Percentiles rank a stretch among this genome's conserved stretches.
Evolutionary conservation across 2,888 invertebrate species (phyloP).

Genomic region (Spisula subtruncata): DNA sequence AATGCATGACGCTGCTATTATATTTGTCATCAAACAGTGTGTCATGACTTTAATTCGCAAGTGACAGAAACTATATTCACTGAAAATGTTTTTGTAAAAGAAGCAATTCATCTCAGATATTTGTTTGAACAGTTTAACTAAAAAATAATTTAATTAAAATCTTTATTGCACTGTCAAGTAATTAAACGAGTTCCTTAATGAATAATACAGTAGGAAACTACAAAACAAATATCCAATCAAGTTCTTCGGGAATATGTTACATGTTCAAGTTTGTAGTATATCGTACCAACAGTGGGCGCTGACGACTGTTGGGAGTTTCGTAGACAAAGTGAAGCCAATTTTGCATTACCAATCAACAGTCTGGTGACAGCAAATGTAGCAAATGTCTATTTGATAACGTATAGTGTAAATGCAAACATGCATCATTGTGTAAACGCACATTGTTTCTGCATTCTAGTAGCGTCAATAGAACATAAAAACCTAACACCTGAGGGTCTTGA

Average conservation of each 20-base stretch:
- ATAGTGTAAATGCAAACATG: not conserved
- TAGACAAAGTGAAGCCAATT: too few species aligned
- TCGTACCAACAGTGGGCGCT: too few species aligned
- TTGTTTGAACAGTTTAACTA: not conserved
- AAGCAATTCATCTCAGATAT: too few species aligned
- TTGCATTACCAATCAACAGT: too few species aligned
- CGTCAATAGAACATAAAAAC: not conserved
- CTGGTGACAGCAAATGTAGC: not conserved
- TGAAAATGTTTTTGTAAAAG: too few species aligned
- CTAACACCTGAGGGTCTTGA: not conserved
- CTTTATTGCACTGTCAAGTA: not conserved
- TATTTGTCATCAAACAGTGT: not conserved
- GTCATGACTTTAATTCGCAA: not conserved
- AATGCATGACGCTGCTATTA: not conserved
- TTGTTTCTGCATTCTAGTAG: not conserved
- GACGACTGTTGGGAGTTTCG: too few species aligned
- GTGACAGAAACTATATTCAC: too few species aligned
- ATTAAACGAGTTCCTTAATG: constrained; percentile 1
- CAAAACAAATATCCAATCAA: not conserved
- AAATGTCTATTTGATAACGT: not conserved
- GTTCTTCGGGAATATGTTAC: not conserved
- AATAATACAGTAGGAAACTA: not conserved
- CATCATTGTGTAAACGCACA: not conserved
- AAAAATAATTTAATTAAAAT: not conserved
- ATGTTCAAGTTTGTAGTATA: too few species aligned